phyloP scores from a whole-genome alignment of 2,888 invertebrate species.

The Nomada flava region DNA sequence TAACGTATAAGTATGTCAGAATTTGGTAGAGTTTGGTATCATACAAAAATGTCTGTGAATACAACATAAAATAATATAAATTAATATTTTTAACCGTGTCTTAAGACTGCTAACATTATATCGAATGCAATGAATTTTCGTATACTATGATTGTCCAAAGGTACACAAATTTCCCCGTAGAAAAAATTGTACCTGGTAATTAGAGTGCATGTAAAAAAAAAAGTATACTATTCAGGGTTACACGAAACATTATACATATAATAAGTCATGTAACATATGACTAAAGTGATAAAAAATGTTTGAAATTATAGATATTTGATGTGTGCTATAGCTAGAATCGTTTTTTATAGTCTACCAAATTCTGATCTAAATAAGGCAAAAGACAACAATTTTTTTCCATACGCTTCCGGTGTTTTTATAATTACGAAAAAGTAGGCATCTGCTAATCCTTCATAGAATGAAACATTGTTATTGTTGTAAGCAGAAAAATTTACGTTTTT shows the following conservation, averaged over 20 bases:
- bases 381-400: not conserved
- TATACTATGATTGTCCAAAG: constrained; percentile 27
- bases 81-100: constrained; percentile 27
- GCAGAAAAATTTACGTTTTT: constrained; percentile 29
- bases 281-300: constrained; percentile 38
- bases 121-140: not conserved
- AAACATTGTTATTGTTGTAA: constrained; percentile 32
- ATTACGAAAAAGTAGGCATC: not conserved
- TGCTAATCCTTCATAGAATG: constrained; percentile 2
- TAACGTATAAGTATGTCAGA: constrained; percentile 15
- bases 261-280: constrained; percentile 31
- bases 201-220: constrained; percentile 37
- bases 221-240: constrained; percentile 36
- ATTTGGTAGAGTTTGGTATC: not conserved
- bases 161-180: constrained; percentile 25
- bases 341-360: constrained; percentile 10
- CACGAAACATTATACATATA: constrained; percentile 30
- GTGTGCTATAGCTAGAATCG: constrained; percentile 22
- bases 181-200: constrained; percentile 48
- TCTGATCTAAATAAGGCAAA: not conserved
- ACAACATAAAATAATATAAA: constrained; percentile 18
- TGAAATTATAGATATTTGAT: constrained; percentile 40
- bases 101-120: constrained; percentile 18
- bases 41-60: not conserved
- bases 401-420: not conserved